Base-by-base conservation (phyloP, 2,113 vertebrate genomes). In the Tetrax tetrax region DNA sequence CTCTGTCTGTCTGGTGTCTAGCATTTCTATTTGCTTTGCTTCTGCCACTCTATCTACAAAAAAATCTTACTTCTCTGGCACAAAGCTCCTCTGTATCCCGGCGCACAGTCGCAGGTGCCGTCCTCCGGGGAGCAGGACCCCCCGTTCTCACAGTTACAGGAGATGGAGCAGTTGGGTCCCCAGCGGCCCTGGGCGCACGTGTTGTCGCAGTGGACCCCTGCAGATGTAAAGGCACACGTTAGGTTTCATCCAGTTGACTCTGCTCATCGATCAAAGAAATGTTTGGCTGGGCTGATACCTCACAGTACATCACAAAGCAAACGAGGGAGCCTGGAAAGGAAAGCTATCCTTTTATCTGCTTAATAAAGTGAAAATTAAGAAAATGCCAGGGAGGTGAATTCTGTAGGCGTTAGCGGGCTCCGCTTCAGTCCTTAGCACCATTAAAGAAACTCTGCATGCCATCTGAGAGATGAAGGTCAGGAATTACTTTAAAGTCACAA, bases 121-220 rank as follows among this genome's bases (percentile, higher is more conserved):
- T 99, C 99, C 97, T 99, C 98, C 1, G 99, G 99, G 45, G 99
- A 99, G 96, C 99, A 99, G 91, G 99, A 99, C 3, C 99, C 99
- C 5, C 99, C 99, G 0, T 99, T 99, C 97, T 99, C 99, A 43
- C 99, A 99, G 97, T 98, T 99, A 91, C 99, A 99, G 96, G 99
- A 98, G 97, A 99, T 97, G 11, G 99, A 99, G 97, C 99, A 99
- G 98, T 99, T 99, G 78, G 99, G 99, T 48, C 99, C 99, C 99
- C 99, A 99, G 97, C 98, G 99, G 66, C 99, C 99, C 45, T 99
- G 99, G 13, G 95, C 97, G 87, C 99, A 99, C 4, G 98, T 97
- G 50, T 98, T 99, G 96, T 99, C 99, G 79, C 99, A 99, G 96
- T 98, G 99, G 98, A 99, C 98, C 92, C 99, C 99, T 99, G 78